Percentiles rank a stretch among this genome's conserved stretches.
These are phyloP conservation scores for Ladona fulva DNA, from an alignment of 1,140 invertebrate genomes.

Conservation along the genomic window DNA sequence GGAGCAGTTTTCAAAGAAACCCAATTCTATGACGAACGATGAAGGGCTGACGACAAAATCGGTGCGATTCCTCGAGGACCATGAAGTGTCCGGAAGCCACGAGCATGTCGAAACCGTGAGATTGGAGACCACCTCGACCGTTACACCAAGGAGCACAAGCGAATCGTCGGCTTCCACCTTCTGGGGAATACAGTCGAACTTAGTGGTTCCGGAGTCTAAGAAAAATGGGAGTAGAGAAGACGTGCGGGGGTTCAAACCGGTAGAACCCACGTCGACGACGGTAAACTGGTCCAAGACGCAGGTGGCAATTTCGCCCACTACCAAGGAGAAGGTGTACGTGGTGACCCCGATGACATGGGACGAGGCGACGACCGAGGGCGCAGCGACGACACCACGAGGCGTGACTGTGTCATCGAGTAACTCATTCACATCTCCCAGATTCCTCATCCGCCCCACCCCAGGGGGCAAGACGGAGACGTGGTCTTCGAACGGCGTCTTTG, in stretches of 20 bases:
- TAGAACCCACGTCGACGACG: conserved; percentile 15
- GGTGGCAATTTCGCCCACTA: conserved; percentile 57
- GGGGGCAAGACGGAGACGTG: conserved; percentile 33
- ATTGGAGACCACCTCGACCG: background rate
- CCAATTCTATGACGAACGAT: background rate
- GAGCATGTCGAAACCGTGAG: background rate
- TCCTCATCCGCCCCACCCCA: conserved; percentile 45
- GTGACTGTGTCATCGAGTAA: conserved; percentile 49
- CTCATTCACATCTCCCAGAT: conserved; percentile 44
- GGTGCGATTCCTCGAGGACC: background rate
- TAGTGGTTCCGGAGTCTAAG: background rate
- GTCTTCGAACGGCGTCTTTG: background rate
- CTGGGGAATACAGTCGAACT: background rate
- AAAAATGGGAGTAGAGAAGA: background rate
- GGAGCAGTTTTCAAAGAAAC: conserved; percentile 49
- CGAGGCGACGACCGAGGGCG: background rate
- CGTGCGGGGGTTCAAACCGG: conserved; percentile 16
- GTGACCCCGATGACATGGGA: conserved; percentile 18
- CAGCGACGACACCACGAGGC: background rate
- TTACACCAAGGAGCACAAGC: background rate
- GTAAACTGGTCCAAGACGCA: conserved; percentile 28
- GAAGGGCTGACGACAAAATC: background rate
- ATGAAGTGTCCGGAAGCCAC: background rate
- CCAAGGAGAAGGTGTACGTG: conserved; percentile 50
- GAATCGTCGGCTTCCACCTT: background rate